Percentiles rank a stretch among this genome's conserved stretches.
These are phyloP conservation scores for Limnothrissa miodon DNA, from an alignment of 2,113 vertebrate genomes.

Conservation along the genomic window DNA sequence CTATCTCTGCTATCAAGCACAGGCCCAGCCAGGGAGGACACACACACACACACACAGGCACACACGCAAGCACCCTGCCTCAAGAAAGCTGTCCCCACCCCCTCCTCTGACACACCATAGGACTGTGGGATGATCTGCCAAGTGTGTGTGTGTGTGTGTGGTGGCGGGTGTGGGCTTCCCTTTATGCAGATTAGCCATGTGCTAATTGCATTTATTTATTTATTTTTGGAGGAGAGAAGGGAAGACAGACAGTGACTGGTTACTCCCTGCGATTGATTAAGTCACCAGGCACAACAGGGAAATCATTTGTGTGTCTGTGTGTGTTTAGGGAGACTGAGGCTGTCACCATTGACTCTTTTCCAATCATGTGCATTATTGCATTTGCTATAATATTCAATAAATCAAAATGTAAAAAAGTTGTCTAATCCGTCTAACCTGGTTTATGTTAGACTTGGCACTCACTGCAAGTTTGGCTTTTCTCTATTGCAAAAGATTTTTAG, in stretches of 20 bases:
- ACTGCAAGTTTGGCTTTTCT: too few species aligned
- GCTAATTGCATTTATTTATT: slow-evolving; percentile 84
- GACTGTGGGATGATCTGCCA: slow-evolving; percentile 76
- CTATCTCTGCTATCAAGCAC: slow-evolving; percentile 76
- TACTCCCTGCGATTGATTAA: slow-evolving; percentile 56
- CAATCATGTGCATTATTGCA: too few species aligned
- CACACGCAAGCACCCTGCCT: neutral
- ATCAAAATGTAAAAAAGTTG: too few species aligned
- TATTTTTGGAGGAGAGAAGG: slow-evolving; percentile 54
- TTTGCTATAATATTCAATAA: too few species aligned
- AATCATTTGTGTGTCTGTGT: neutral
- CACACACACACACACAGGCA: neutral
- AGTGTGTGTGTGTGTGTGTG: slow-evolving; percentile 54
- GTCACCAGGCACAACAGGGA: slow-evolving; percentile 53
- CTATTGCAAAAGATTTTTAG: too few species aligned
- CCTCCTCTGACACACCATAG: slow-evolving; percentile 60
- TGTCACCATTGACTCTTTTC: too few species aligned
- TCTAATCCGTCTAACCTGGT: too few species aligned
- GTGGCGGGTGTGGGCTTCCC: slow-evolving; percentile 74
- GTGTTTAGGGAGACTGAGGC: neutral
- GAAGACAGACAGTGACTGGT: slow-evolving; percentile 38
- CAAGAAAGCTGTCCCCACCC: slow-evolving; percentile 16
- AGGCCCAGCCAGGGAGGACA: slow-evolving; percentile 51
- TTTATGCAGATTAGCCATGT: slow-evolving; percentile 98
- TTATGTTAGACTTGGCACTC: too few species aligned